Conservation (phyloP, 2,113 vertebrate species). For the Nanger granti region DNA sequence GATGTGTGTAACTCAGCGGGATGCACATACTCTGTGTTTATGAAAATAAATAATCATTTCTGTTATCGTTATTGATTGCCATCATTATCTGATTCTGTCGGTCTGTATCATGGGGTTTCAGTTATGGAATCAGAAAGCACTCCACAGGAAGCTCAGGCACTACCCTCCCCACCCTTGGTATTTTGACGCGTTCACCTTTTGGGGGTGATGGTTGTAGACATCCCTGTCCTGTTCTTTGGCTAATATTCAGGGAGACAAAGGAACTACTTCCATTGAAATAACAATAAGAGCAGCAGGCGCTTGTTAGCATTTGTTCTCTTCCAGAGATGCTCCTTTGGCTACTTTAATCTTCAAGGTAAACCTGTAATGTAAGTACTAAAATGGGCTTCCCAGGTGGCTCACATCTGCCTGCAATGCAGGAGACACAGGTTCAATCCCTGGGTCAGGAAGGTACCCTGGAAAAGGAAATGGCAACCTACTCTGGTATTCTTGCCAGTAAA, state of each 20-base stretch:
- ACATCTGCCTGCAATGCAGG: not conserved
- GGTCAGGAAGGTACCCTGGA: not conserved
- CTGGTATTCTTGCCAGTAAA: not conserved
- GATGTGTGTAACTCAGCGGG: conserved; percentile 49
- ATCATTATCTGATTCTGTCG: conserved; percentile 50
- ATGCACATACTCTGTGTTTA: not conserved
- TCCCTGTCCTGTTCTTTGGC: not conserved
- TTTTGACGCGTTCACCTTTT: not conserved
- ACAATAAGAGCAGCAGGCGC: not conserved
- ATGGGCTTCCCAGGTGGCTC: not conserved
- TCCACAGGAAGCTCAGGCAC: not conserved
- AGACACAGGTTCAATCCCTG: not conserved
- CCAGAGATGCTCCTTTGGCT: not conserved
- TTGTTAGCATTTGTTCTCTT: not conserved
- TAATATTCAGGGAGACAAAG: not conserved
- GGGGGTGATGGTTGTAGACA: not conserved
- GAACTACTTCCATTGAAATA: not conserved
- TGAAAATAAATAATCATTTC: conserved; percentile 65
- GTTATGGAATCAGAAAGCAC: not conserved
- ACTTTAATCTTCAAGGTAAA: not conserved
- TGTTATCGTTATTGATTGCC: conserved; percentile 60
- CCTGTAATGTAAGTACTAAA: not conserved
- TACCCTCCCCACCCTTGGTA: not conserved
- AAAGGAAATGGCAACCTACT: not conserved
- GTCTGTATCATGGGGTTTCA: conserved; percentile 34